Evolutionary conservation across 2,797 vertebrate genomes (phyloP).

Genomic region (Rallus crepitans): DNA sequence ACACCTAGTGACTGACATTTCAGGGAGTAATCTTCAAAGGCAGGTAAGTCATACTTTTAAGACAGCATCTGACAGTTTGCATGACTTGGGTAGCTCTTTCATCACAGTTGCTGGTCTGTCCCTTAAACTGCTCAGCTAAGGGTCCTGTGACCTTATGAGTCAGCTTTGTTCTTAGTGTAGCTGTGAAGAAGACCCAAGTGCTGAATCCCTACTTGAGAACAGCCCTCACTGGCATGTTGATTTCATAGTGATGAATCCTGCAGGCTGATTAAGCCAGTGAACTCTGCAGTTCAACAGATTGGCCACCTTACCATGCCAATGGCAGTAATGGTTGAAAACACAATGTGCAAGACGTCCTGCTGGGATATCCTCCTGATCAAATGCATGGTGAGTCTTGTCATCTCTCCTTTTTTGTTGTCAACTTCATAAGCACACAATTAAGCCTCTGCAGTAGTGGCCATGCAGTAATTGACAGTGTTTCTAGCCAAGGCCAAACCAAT

Average conservation of each 20-base stretch:
- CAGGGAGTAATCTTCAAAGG: neutral
- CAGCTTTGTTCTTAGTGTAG: neutral
- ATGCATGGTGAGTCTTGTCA: neutral
- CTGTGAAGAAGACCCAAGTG: neutral
- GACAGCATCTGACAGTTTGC: neutral
- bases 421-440: neutral
- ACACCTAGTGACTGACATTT: neutral
- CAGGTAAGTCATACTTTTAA: neutral
- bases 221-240: neutral
- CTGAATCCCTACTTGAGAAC: neutral
- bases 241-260: neutral
- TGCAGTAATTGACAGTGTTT: neutral
- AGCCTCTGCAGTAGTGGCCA: neutral
- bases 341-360: accelerated
- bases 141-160: neutral
- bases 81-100: neutral
- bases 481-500: neutral
- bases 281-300: neutral
- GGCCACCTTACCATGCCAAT: neutral
- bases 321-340: neutral
- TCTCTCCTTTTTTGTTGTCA: neutral
- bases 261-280: neutral
- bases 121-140: neutral
- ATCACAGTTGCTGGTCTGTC: neutral
- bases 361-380: neutral